These are phyloP conservation scores for Thamnaconus septentrionalis DNA, from an alignment of 2,113 vertebrate genomes.

Conservation along the genomic window DNA sequence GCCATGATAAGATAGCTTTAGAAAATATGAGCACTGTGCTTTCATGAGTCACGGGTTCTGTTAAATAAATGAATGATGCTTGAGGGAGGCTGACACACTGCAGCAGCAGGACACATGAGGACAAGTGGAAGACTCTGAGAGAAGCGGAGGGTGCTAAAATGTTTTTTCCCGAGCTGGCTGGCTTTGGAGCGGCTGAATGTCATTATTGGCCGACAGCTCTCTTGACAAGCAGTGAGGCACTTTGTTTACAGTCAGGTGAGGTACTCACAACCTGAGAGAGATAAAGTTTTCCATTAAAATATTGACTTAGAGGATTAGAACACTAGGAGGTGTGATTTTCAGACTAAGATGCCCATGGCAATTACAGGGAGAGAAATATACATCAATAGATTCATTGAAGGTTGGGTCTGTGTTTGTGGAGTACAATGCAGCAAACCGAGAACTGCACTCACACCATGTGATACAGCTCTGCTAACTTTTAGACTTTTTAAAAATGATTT, in stretches of 20 bases:
- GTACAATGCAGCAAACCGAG: constrained; percentile 6
- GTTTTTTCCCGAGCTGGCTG: constrained; percentile 2
- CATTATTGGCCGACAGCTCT: constrained; percentile 27
- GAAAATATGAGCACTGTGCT: no score
- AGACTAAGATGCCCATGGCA: constrained; percentile 34
- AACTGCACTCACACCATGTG: no score
- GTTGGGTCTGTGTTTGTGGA: constrained; percentile 12
- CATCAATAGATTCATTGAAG: constrained; percentile 25
- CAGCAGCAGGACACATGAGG: constrained; percentile 5
- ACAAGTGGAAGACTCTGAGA: not conserved
- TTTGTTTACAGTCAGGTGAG: constrained; percentile 42
- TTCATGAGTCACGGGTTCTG: not conserved
- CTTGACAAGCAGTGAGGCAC: constrained; percentile 33
- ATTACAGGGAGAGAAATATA: constrained; percentile 35
- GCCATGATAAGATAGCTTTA: no score
- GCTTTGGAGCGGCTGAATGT: constrained; percentile 32
- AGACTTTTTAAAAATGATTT: no score
- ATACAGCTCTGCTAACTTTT: no score
- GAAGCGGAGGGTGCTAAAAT: not conserved
- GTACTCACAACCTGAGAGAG: constrained; percentile 27
- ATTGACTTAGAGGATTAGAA: constrained; percentile 46
- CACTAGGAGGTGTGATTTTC: constrained; percentile 14
- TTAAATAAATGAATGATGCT: constrained; percentile 26
- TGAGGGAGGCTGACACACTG: constrained; percentile 19
- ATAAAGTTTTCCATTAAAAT: constrained; percentile 47